Evolutionary conservation across 2,797 vertebrate genomes (phyloP).

Genomic region (Cuniculus paca): DNA sequence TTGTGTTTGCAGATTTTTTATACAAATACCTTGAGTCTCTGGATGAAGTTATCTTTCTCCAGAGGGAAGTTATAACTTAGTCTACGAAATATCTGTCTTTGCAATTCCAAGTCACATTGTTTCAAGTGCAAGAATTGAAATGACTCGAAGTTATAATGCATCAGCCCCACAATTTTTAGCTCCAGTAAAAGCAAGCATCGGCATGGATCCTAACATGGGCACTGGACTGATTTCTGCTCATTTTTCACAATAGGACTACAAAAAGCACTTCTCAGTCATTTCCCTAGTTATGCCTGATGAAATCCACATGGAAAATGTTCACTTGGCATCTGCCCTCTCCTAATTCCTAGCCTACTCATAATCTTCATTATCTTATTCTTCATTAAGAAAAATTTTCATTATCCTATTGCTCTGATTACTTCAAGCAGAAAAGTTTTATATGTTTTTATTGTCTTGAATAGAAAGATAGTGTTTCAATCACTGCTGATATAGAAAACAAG

Average conservation of each 20-base stretch:
- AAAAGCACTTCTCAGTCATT: background rate
- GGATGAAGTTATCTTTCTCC: background rate
- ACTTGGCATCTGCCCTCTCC: background rate
- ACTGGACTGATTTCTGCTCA: background rate
- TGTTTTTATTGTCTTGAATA: background rate
- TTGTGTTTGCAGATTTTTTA: background rate
- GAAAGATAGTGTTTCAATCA: background rate
- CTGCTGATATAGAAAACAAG: background rate
- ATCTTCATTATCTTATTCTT: background rate
- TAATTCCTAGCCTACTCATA: background rate
- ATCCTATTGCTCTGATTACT: background rate
- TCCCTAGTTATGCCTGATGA: background rate
- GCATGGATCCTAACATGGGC: background rate
- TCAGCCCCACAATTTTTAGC: background rate
- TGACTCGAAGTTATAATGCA: background rate
- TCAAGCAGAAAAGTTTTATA: background rate
- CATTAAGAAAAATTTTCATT: background rate
- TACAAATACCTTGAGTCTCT: background rate
- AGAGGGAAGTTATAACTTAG: background rate
- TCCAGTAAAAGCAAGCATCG: background rate
- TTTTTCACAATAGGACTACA: rapidly evolving
- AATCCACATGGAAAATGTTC: background rate
- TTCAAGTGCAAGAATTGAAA: background rate
- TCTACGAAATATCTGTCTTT: background rate
- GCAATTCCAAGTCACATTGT: background rate